These are phyloP conservation scores for Holacanthella duospinosa DNA, from an alignment of 2,888 invertebrate genomes.

Conservation along the genomic window DNA sequence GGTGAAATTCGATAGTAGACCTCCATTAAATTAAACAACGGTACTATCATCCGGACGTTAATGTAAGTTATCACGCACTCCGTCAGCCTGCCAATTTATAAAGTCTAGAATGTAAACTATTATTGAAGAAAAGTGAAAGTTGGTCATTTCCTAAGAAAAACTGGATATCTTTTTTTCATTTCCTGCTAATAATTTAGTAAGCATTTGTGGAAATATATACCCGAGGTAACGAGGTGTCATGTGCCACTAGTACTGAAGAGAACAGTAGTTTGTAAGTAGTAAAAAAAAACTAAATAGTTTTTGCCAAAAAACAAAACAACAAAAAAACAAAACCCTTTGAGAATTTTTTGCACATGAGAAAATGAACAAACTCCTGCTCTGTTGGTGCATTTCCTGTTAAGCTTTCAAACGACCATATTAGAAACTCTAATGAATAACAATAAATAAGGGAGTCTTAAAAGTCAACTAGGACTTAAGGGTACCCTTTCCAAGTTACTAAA, in stretches of 20 bases:
- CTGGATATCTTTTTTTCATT: background rate
- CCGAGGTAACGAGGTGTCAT: too few relatives aligned
- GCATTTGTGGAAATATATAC: too few relatives aligned
- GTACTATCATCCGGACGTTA: background rate
- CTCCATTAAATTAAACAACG: background rate
- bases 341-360: too few relatives aligned
- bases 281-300: too few relatives aligned
- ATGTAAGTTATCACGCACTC: background rate
- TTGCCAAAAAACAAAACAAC: too few relatives aligned
- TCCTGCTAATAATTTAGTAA: background rate
- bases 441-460: background rate
- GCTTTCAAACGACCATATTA: constrained; percentile 16
- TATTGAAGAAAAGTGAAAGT: background rate
- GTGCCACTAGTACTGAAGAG: too few relatives aligned
- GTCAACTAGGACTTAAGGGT: too few relatives aligned
- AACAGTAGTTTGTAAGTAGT: too few relatives aligned
- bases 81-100: background rate
- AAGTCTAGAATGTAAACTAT: background rate
- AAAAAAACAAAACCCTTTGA: too few relatives aligned
- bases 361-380: too few relatives aligned
- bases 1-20: background rate
- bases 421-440: background rate
- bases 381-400: background rate
- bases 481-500: too few relatives aligned
- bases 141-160: background rate